Evolutionary conservation across 2,888 invertebrate species (phyloP), one percentile per base, ranked within the genome.

Genomic region (Sinelater perroti): DNA sequence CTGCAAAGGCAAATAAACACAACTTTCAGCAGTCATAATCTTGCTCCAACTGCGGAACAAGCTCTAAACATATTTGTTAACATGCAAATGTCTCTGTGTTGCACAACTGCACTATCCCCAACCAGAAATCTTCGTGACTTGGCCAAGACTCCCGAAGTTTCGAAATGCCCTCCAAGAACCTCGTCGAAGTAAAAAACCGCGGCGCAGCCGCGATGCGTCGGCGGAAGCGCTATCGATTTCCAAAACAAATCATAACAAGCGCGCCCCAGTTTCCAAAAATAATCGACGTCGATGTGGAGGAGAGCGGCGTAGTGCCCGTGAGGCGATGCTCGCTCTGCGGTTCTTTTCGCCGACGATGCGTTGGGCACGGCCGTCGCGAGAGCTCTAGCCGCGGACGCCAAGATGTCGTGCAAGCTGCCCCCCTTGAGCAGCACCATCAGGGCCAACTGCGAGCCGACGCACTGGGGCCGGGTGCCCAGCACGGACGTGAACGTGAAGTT

Each of bases 401-500:
- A 33, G 40, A 85, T 86, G 85, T 85, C 85, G 73, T 80, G 79
- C 75, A 83, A 82, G 75, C 80, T 83, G 68, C 76, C 78, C 68
- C 76, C 78, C 50, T 81, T 82, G 63, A 85, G 84, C 72, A 74
- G 71, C 69, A 74, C 63, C 70, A 74, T 73, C 44, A 55, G 56
- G 44, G 42, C 33, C 11, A 61, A 54, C 33, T 57, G 49, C 28
- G 64, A 66, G 31, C 64, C 64, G 35, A 44, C 55, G 30, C 67
- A 69, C 52, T 69, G 69, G 69, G 52, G 54, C 6, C 71, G 74
- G 16, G 64, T 73, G 21, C 66, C 76, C n/a, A 68, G 75, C 38
- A 71, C 77, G 40, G 86, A 86, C 44, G 71, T 75, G 74, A 86
- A 85, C 74, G 82, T 89, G 35, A 88, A 87, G 76, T 83, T 89